These are phyloP conservation scores for Ondatra zibethicus DNA, from an alignment of 2,113 vertebrate genomes.

Conservation along the genomic window DNA sequence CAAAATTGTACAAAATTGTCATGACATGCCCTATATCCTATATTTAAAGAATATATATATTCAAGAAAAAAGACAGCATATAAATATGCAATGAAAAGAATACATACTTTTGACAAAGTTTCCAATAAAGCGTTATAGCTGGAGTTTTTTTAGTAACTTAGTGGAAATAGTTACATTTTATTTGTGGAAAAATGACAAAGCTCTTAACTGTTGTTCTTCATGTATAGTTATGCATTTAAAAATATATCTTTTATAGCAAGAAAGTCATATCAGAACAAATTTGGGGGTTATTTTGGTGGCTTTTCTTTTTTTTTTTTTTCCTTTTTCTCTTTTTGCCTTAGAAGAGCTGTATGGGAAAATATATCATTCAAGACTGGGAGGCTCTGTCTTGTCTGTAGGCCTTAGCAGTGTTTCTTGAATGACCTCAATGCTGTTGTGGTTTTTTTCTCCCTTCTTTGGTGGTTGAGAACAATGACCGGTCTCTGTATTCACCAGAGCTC, in stretches of 20 bases:
- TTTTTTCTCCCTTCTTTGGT: conserved; percentile 67
- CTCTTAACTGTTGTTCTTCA: conserved; percentile 26
- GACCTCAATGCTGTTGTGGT: conserved; percentile 50
- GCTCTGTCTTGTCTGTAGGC: not conserved
- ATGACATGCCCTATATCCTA: not conserved
- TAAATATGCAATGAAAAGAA: not conserved
- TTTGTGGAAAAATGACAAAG: not conserved
- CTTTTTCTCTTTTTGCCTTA: conserved; percentile 30
- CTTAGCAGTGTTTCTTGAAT: conserved; percentile 44
- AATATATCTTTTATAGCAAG: not conserved
- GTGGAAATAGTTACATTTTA: conserved; percentile 45
- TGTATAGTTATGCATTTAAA: conserved; percentile 45
- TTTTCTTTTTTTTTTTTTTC: too few relatives aligned
- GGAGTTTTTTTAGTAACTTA: not conserved
- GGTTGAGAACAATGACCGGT: conserved; percentile 10
- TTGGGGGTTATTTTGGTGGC: not conserved
- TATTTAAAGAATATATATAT: conserved; percentile 8
- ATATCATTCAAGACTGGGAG: conserved; percentile 39
- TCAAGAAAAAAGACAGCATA: not conserved
- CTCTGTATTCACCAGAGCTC: conserved; percentile 57
- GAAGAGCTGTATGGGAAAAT: conserved; percentile 46
- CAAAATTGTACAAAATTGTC: conserved; percentile 58
- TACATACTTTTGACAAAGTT: not conserved
- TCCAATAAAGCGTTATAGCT: conserved; percentile 22
- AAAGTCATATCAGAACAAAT: conserved; percentile 39